Base-by-base conservation (phyloP, 37 sponge, comb jelly and placozoan genomes). In the Aphrocallistes beatrix region DNA sequence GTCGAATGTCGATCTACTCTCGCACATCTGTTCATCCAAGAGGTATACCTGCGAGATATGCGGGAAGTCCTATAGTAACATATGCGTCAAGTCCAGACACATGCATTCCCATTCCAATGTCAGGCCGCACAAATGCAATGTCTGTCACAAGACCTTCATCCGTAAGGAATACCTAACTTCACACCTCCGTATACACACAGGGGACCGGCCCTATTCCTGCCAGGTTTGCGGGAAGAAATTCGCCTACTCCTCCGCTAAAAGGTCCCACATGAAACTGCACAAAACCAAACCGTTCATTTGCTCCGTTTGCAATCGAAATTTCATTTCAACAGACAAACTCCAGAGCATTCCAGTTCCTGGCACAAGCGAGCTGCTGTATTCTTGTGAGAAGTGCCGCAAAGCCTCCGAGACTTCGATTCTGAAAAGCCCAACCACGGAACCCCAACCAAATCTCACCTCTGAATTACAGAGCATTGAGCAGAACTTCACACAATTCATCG, bases 171-270 rank as follows among this genome's bases (percentile, higher is more conserved):
- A 60, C 21, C 21, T 60, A 28, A 60, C 75, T 28, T 60, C 75
- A 6, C 75, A 60, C n/a, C 34, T 32, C 21, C 75, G 75, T 60
- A 30, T 60, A 60, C 75, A 60, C 21, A 19, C 32, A 21, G 75
- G 75, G 75, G 75, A 60, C 34, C 75, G 75, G 10, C 75, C 75
- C 21, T 60, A 60, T 60, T 60, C 75, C 17, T 60, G 75, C n/a
- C 8, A 3, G 8, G 3, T 60, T 32, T 60, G 75, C n/a, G 21
- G 21, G 6, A 60, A 60, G n/a, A 60, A 19, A 3, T 60, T 60
- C 21, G 75, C 75, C 8, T 60, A 60, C 34, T 32, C 75, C 34
- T 60, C 75, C n/a, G 75, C 75, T 60, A 60, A 60, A 60, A 19
- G 75, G 34, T 60, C 75, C 25, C 75, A 60, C n/a, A 60, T 60